Evolutionary conservation across 2,888 invertebrate species (phyloP).

Genomic region (Campoplex capitator): DNA sequence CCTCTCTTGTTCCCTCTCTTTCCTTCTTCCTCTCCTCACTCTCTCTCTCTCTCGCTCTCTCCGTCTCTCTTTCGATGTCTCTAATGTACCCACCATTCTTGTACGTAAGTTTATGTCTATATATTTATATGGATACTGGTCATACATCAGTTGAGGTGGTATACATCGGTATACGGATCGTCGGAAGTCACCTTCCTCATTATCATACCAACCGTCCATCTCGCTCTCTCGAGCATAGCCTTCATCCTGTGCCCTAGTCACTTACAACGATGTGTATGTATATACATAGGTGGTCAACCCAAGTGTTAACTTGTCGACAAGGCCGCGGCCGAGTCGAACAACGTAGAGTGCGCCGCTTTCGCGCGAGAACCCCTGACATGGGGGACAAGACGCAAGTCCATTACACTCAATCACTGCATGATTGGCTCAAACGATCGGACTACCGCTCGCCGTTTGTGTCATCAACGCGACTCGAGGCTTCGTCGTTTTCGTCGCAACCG

Average conservation of each 20-base stretch:
- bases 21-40: conserved; percentile 39
- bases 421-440: conserved; percentile 85
- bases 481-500: conserved; percentile 65
- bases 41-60: conserved; percentile 72
- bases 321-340: conserved; percentile 69
- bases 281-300: conserved; percentile 80
- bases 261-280: conserved; percentile 75
- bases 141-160: conserved; percentile 61
- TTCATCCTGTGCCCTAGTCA: conserved; percentile 84
- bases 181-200: conserved; percentile 85
- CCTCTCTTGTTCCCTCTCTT: conserved; percentile 62
- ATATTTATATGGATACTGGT: conserved; percentile 37
- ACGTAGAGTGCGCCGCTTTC: conserved; percentile 67
- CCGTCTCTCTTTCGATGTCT: conserved; percentile 69
- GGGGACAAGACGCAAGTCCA: conserved; percentile 85
- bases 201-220: conserved; percentile 83
- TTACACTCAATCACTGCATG: conserved; percentile 84
- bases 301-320: conserved; percentile 73
- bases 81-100: conserved; percentile 37
- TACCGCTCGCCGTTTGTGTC: conserved; percentile 80
- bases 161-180: conserved; percentile 79
- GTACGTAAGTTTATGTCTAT: conserved; percentile 41
- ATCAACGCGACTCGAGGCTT: conserved; percentile 71
- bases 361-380: conserved; percentile 83
- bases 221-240: conserved; percentile 82